Percentiles rank a stretch among this genome's conserved stretches.
phyloP scores from a whole-genome alignment of 2,113 vertebrate genomes.

The Okapia johnstoni region DNA sequence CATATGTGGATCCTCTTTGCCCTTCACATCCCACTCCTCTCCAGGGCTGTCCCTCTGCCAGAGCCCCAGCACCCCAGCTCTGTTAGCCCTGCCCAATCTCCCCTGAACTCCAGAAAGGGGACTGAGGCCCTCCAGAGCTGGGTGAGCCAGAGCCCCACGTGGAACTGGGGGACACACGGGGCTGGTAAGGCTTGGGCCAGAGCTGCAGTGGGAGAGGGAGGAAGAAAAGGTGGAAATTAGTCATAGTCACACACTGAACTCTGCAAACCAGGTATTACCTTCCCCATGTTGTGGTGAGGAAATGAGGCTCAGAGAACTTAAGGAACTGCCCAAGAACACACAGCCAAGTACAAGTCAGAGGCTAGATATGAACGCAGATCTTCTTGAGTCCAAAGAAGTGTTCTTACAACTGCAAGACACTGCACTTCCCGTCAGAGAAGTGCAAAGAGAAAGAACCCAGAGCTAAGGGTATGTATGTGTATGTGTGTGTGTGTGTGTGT shows the following conservation, averaged over 20 bases:
- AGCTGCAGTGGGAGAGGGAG: not conserved
- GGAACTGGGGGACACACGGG: not conserved
- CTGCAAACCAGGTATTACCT: accelerated
- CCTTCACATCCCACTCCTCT: no score
- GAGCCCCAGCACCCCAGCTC: no score
- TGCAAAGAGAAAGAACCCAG: not conserved
- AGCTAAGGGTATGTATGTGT: no score
- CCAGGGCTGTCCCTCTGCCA: not conserved
- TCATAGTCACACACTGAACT: not conserved
- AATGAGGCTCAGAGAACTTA: not conserved
- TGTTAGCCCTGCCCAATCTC: no score
- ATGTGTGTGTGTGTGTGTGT: not conserved
- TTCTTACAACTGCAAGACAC: not conserved
- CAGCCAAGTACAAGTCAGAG: not conserved
- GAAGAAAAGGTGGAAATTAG: not conserved
- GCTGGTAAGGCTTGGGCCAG: no score
- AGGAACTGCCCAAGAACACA: not conserved
- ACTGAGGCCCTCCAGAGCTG: not conserved
- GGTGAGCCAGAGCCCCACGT: not conserved
- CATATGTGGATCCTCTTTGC: not conserved
- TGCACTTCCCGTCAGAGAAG: not conserved
- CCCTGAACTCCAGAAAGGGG: not conserved
- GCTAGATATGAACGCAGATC: accelerated
- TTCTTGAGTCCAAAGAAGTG: not conserved
- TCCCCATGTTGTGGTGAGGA: not conserved